Conservation (phyloP, 2,888 invertebrate genomes). For the Luffia ferchaultella region DNA sequence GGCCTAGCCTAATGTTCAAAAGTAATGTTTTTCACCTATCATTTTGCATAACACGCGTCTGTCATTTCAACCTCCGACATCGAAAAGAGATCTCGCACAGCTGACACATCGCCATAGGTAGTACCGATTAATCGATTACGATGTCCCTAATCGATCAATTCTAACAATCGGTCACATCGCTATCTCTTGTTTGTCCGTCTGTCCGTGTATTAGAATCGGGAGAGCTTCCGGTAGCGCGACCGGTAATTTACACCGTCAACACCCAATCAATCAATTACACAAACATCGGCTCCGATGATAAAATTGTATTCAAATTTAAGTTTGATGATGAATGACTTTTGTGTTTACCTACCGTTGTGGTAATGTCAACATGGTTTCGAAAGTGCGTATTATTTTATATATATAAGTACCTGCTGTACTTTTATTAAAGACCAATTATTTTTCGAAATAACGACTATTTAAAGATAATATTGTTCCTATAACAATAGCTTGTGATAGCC, state of each 20-base stretch:
- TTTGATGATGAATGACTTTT: not conserved
- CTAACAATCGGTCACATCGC: slow-evolving; percentile 17
- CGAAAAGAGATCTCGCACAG: no score
- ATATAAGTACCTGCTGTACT: no score
- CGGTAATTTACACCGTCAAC: slow-evolving; percentile 40
- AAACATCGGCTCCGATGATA: slow-evolving; percentile 3
- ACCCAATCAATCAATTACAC: slow-evolving; percentile 58
- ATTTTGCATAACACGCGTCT: no score
- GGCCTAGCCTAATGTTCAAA: no score
- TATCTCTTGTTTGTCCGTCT: slow-evolving; percentile 23
- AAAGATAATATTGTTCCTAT: no score
- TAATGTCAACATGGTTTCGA: not conserved
- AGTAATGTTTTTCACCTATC: no score
- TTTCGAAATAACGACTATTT: no score
- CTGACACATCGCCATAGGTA: no score
- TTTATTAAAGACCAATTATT: no score
- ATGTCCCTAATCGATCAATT: slow-evolving; percentile 36
- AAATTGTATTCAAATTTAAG: not conserved
- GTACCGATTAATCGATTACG: slow-evolving; percentile 28
- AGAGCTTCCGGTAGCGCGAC: slow-evolving; percentile 41
- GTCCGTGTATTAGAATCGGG: slow-evolving; percentile 37
- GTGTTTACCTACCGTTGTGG: not conserved
- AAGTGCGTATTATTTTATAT: not conserved
- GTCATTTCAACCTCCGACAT: no score
- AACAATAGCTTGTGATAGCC: no score